Conservation (phyloP, 2,113 vertebrate species). For the Amazona guildingii region DNA sequence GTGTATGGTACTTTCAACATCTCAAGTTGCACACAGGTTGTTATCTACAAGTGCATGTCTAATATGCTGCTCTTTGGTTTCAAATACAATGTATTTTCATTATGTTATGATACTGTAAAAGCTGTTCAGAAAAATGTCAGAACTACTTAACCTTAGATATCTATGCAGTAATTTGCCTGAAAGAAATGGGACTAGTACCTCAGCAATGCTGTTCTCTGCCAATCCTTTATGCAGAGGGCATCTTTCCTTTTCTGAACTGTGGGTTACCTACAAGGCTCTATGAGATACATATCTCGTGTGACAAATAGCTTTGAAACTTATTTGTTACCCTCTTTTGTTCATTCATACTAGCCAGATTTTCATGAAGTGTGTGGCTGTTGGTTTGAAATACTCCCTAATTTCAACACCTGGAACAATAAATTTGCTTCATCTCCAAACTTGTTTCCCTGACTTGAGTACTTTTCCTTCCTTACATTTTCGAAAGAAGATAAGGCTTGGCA, state of each 20-base stretch:
- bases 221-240: not conserved
- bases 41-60: slow-evolving; percentile 62
- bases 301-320: slow-evolving; percentile 16
- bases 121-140: slow-evolving; percentile 7
- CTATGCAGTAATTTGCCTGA: slow-evolving; percentile 66
- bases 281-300: not conserved
- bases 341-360: slow-evolving; percentile 28
- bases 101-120: slow-evolving; percentile 30
- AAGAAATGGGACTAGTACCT: slow-evolving; percentile 43
- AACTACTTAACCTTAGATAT: slow-evolving; percentile 43
- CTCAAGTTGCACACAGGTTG: slow-evolving; percentile 23
- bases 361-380: slow-evolving; percentile 34
- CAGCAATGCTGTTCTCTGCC: slow-evolving; percentile 34
- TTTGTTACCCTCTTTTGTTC: not conserved
- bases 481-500: not conserved
- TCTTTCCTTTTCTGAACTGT: slow-evolving; percentile 29
- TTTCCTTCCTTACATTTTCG: not conserved
- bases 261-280: not conserved
- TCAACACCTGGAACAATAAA: slow-evolving; percentile 67
- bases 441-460: not conserved
- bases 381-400: slow-evolving; percentile 27
- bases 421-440: slow-evolving; percentile 43
- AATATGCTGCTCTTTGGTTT: slow-evolving; percentile 60
- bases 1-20: slow-evolving; percentile 18
- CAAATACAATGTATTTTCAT: slow-evolving; percentile 58